phyloP scores from a whole-genome alignment of 2,888 invertebrate genomes.

The Galeopsomyia nigrocyanea region DNA sequence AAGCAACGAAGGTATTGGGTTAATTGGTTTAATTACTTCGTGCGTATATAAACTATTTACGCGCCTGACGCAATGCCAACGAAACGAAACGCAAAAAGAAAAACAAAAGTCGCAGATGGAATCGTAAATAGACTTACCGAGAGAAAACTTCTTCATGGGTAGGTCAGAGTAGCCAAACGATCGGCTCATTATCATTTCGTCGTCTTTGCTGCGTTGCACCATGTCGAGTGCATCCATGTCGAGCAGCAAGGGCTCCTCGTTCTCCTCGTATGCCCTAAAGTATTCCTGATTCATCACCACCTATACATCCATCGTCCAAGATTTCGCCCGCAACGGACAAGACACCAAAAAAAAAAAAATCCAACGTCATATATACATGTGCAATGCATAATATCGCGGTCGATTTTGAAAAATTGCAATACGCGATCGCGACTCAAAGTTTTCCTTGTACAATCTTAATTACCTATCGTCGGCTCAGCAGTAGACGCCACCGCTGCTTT shows the following conservation, averaged over 20 bases:
- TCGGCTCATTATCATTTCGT: slow-evolving; percentile 35
- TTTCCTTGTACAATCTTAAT: too few relatives aligned
- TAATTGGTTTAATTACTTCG: background rate
- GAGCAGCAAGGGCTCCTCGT: slow-evolving; percentile 59
- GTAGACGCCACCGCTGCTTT: background rate
- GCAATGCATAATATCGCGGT: too few relatives aligned
- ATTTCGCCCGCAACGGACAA: too few relatives aligned
- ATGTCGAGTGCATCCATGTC: slow-evolving; percentile 65
- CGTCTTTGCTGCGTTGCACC: slow-evolving; percentile 53
- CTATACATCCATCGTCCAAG: slow-evolving; percentile 16
- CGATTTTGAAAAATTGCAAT: too few relatives aligned
- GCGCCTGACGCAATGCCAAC: too few relatives aligned
- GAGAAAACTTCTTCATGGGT: slow-evolving; percentile 57
- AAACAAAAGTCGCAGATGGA: background rate
- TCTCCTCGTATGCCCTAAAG: slow-evolving; percentile 53
- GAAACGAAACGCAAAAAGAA: background rate
- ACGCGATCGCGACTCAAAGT: too few relatives aligned
- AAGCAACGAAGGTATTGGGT: background rate
- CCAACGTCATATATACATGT: too few relatives aligned
- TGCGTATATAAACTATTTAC: too few relatives aligned
- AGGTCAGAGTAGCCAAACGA: slow-evolving; percentile 52
- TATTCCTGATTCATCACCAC: slow-evolving; percentile 53
- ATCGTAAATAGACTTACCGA: slow-evolving; percentile 53
- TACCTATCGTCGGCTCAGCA: too few relatives aligned
- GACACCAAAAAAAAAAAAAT: too few relatives aligned